These are phyloP conservation scores for Pollenia amentaria DNA, from an alignment of 2,888 invertebrate species.

Conservation along the genomic window DNA sequence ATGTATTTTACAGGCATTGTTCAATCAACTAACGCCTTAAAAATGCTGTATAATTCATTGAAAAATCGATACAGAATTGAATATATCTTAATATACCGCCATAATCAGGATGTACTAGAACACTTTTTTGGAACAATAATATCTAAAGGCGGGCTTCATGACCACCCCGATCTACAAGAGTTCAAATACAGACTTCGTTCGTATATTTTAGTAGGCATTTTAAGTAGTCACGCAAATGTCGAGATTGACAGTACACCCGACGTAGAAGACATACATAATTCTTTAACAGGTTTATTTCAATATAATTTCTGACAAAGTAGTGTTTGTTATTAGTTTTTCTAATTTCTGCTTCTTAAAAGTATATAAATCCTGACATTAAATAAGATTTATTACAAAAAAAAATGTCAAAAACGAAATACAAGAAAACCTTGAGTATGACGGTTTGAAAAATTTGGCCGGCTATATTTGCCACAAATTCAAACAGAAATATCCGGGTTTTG, in stretches of 20 bases:
- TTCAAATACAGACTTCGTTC: conserved; percentile 44
- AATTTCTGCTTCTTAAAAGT: background rate
- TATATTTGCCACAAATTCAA: conserved; percentile 23
- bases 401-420: background rate
- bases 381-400: background rate
- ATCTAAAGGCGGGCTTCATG: conserved; percentile 50
- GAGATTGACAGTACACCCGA: conserved; percentile 8
- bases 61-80: conserved; percentile 17
- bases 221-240: background rate
- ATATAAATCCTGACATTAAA: background rate
- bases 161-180: conserved; percentile 40
- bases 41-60: background rate
- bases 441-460: background rate
- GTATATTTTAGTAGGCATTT: conserved; percentile 1
- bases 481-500: background rate
- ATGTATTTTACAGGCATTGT: too few relatives aligned
- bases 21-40: too few relatives aligned
- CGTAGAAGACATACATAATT: background rate
- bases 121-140: conserved; percentile 28
- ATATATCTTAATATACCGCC: conserved; percentile 2
- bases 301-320: background rate
- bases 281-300: conserved; percentile 13
- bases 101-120: conserved; percentile 54
- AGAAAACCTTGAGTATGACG: background rate
- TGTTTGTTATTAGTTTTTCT: background rate